A percentile compares a stretch with the other conserved stretches of the same genome.
Evolutionary conservation across 2,113 vertebrate genomes (phyloP).

Genomic region (Phodopus roborovskii): DNA sequence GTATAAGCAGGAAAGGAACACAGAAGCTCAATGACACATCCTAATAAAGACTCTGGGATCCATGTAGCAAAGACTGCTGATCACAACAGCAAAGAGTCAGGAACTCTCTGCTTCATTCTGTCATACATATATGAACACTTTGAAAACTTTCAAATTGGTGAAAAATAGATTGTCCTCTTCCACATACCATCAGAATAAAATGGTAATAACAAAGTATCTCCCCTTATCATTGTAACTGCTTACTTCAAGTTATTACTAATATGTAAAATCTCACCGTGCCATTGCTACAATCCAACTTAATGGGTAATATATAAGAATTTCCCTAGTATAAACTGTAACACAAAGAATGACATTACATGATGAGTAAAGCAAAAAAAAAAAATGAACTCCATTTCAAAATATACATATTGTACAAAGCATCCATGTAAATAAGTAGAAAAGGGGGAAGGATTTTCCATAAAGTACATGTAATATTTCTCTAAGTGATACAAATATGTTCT

Average conservation of each 20-base stretch:
- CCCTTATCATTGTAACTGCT: background rate
- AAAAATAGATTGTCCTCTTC: background rate
- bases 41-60: background rate
- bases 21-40: background rate
- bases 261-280: background rate
- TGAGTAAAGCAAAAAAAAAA: constrained; percentile 12
- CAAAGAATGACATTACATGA: background rate
- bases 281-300: background rate
- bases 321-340: background rate
- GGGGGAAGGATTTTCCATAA: background rate
- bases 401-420: background rate
- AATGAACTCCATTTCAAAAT: constrained; percentile 18
- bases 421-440: constrained; percentile 1
- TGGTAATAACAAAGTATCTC: background rate
- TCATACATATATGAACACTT: background rate
- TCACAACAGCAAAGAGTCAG: background rate
- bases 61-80: background rate
- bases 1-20: background rate
- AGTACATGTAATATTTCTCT: background rate
- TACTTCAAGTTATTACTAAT: constrained; percentile 21
- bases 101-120: background rate
- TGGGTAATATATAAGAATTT: background rate
- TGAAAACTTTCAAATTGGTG: background rate
- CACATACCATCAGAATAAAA: constrained; percentile 10
- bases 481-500: background rate